Evolutionary conservation across 2,113 vertebrate genomes (phyloP), one percentile per base, ranked within the genome.

Genomic region (Stercorarius parasiticus): DNA sequence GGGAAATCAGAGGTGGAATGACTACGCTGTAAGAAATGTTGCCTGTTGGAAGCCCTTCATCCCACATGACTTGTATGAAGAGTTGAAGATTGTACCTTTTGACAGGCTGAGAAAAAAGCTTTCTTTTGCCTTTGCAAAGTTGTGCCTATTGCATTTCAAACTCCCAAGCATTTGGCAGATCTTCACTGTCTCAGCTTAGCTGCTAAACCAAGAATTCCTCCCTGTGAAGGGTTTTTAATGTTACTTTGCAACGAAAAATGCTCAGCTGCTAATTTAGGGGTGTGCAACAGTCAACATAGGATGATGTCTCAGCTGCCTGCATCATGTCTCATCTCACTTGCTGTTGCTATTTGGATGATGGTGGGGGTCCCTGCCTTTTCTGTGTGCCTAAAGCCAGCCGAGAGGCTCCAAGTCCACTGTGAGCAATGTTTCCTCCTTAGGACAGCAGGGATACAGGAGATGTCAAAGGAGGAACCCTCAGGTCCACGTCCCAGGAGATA

Each of bases 81-180:
- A 80, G 45, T 2, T 92, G 36, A 71, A 89, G 65, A 69, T 30
- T 71, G 12, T 70, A 36, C 71, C 69, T 92, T 86, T 85, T 94
- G 89, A 89, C 89, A 93, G 62, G 23, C 84, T 90, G 84, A 87
- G 73, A 84, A 94, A 77, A 77, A 70, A 65, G 11, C 4, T 85
- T 93, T 71, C 73, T 89, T 87, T 82, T 72, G 16, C 80, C 61
- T 89, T 77, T 90, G 58, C 30, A 53, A 96, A 93, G 84, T 96
- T 95, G 73, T 95, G 73, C 87, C 85, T 94, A 82, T 47, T 92
- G 74, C 58, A 22, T 95, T 90, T 92, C 67, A 73, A 92, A 92
- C 93, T 95, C 66, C n/a, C 23, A 64, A 72, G 34, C 43, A 76
- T 78, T 85, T 96, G 94, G 82, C 90, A 95, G 85, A 50, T 84